These are phyloP conservation scores for Anas capensis DNA, from an alignment of 2,797 vertebrate species.

Conservation along the genomic window DNA sequence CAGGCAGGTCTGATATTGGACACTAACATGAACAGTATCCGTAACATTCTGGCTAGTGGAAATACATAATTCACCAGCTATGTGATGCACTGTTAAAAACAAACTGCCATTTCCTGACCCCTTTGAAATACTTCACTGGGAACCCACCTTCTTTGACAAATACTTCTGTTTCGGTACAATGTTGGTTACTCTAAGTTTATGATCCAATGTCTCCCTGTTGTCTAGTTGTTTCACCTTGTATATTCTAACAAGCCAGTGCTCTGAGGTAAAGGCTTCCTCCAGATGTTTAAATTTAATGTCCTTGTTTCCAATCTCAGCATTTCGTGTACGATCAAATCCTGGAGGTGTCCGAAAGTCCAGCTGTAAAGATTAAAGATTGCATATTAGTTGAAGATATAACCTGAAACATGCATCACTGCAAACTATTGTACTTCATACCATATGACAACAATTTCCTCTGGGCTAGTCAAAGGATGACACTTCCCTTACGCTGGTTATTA, in stretches of 20 bases:
- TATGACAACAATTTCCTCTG: not conserved
- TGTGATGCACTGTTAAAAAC: slow-evolving; percentile 46
- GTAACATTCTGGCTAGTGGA: slow-evolving; percentile 52
- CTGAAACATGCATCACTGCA: not conserved
- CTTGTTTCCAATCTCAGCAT: slow-evolving; percentile 99
- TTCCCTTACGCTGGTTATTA: not conserved
- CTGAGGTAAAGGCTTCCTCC: slow-evolving; percentile 98
- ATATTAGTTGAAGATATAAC: not conserved
- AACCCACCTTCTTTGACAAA: slow-evolving; percentile 97
- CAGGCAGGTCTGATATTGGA: slow-evolving; percentile 53
- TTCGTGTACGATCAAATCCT: slow-evolving; percentile 96
- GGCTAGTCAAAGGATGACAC: not conserved
- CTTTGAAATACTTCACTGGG: slow-evolving; percentile 41
- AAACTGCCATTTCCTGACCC: not conserved
- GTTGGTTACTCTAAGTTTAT: slow-evolving; percentile 92
- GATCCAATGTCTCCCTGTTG: slow-evolving; percentile 93
- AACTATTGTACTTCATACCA: not conserved
- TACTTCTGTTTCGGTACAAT: slow-evolving; percentile 95
- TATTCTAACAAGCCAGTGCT: slow-evolving; percentile 99
- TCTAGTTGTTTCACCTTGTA: slow-evolving; percentile 98
- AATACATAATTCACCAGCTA: slow-evolving; percentile 56
- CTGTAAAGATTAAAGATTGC: slow-evolving; percentile 75
- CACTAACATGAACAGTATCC: slow-evolving; percentile 59
- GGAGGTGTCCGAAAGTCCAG: slow-evolving; percentile 98
- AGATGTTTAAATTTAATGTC: slow-evolving; percentile 98